phyloP scores from a whole-genome alignment of 2,888 invertebrate genomes.

The Lymantria dispar region DNA sequence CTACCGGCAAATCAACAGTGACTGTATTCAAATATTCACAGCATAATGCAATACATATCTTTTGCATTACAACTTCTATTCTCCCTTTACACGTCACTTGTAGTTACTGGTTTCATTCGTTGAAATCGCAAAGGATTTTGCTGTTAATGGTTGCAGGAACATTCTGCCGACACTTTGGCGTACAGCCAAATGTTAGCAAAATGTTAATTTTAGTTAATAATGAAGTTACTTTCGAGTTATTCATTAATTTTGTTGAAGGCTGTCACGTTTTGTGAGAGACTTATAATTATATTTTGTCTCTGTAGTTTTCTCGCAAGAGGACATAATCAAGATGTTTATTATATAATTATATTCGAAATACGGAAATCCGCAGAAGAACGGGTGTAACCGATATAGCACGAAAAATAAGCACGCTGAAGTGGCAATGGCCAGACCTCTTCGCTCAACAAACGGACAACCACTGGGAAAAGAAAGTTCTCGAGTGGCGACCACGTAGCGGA shows the following conservation, averaged over 20 bases:
- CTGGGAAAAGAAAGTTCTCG: too few relatives aligned
- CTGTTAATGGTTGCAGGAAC: conserved; percentile 10
- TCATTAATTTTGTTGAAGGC: conserved; percentile 10
- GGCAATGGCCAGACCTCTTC: too few relatives aligned
- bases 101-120: not conserved
- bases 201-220: conserved; percentile 24
- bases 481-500: too few relatives aligned
- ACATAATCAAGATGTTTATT: too few relatives aligned
- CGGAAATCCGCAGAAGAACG: too few relatives aligned
- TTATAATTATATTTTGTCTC: not conserved
- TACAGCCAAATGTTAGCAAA: conserved; percentile 17
- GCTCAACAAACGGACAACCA: too few relatives aligned
- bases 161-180: conserved; percentile 22
- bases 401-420: too few relatives aligned
- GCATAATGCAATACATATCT: not conserved
- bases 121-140: conserved; percentile 5
- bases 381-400: too few relatives aligned
- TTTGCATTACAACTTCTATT: not conserved
- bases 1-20: too few relatives aligned
- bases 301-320: not conserved
- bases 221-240: conserved; percentile 5
- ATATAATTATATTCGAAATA: too few relatives aligned
- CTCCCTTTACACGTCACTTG: not conserved
- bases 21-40: too few relatives aligned
- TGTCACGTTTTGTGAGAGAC: not conserved